Conservation (phyloP, 2,888 invertebrate genomes). For the Mamestra brassicae region DNA sequence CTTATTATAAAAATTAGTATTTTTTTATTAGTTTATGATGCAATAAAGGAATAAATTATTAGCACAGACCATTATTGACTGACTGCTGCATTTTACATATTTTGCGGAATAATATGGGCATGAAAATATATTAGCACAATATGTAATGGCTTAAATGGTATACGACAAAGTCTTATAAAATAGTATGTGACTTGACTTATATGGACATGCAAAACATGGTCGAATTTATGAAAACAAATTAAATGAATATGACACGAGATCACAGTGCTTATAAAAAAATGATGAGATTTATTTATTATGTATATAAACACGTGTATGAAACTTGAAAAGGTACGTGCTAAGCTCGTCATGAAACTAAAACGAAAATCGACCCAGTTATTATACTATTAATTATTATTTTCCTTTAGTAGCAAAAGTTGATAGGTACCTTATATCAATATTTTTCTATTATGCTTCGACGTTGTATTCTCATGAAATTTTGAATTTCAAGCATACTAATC, state of each 20-base stretch:
- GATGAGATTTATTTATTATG: not conserved
- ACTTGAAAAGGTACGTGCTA: not conserved
- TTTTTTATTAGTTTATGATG: conserved; percentile 15
- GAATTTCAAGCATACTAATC: too few relatives aligned
- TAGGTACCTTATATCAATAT: not conserved
- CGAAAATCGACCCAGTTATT: not conserved
- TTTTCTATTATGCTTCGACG: not conserved
- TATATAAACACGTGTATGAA: conserved; percentile 1
- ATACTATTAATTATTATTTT: not conserved
- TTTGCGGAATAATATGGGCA: conserved; percentile 34
- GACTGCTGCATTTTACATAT: conserved; percentile 80
- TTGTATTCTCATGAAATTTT: not conserved
- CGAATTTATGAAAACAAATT: conserved; percentile 13
- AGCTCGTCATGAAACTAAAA: not conserved
- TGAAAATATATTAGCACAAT: conserved; percentile 43
- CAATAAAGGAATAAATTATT: conserved; percentile 58
- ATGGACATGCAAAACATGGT: conserved; percentile 30
- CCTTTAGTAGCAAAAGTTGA: not conserved
- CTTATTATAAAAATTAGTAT: conserved; percentile 29
- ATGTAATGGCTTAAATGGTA: conserved; percentile 27
- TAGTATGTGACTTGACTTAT: conserved; percentile 23
- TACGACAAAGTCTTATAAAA: conserved; percentile 1
- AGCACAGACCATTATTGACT: conserved; percentile 74
- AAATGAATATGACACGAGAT: conserved; percentile 22
- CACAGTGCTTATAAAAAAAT: conserved; percentile 5